A percentile compares a stretch with the other conserved stretches of the same genome.
Evolutionary conservation across 2,888 invertebrate species (phyloP).

Genomic region (Scaptomyza reducta): DNA sequence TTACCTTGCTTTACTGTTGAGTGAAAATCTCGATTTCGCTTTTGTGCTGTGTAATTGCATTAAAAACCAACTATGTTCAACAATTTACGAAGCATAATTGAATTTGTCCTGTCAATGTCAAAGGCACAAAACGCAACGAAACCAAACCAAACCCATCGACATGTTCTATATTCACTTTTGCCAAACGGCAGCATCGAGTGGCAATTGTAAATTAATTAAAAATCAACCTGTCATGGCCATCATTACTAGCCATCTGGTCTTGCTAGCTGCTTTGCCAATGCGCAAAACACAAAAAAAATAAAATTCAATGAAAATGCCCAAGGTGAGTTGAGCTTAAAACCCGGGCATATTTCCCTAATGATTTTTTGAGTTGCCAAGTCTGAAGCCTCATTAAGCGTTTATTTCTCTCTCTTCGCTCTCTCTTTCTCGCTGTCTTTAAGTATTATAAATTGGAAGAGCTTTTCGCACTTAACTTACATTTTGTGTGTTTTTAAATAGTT

Average conservation of each 20-base stretch:
- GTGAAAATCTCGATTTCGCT: constrained; percentile 37
- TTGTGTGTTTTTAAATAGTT: background rate
- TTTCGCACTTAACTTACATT: too few relatives aligned
- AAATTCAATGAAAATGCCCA: constrained; percentile 43
- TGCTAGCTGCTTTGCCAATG: constrained; percentile 47
- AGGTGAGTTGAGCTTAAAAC: constrained; percentile 22
- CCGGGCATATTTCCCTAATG: constrained; percentile 27
- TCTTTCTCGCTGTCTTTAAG: background rate
- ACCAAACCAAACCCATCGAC: constrained; percentile 16
- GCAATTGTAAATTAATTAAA: constrained; percentile 63
- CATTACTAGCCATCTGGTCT: constrained; percentile 12
- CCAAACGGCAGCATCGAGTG: constrained; percentile 30
- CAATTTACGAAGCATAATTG: constrained; percentile 44
- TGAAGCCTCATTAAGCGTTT: constrained; percentile 35
- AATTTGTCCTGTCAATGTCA: constrained; percentile 48
- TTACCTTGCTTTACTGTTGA: background rate
- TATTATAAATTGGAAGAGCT: too few relatives aligned
- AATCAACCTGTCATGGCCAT: constrained; percentile 25
- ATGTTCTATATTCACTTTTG: constrained; percentile 4
- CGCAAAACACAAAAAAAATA: constrained; percentile 9
- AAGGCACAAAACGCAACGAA: background rate
- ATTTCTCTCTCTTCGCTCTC: constrained; percentile 1
- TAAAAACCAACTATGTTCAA: constrained; percentile 26
- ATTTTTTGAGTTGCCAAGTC: constrained; percentile 29
- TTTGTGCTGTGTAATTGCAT: constrained; percentile 36